Base-by-base conservation (phyloP, 2,113 vertebrate species). In the Ageneiosus marmoratus region DNA sequence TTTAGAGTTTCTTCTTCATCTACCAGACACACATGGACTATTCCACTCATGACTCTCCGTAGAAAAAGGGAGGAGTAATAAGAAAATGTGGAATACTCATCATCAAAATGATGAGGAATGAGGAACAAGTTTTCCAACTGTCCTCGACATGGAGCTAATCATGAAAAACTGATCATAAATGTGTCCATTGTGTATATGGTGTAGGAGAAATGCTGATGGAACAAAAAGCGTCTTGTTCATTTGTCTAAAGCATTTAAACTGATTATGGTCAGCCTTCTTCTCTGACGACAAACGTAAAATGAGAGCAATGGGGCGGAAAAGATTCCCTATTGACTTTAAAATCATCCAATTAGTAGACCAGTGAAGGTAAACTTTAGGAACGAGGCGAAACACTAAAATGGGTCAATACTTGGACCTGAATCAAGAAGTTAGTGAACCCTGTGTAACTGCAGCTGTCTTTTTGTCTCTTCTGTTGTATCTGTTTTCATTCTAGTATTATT, bases 381-480 rank as follows among this genome's bases (percentile, higher is more conserved):
- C 13, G 62, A 69, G 78, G 62, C 34, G 37, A 10, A 62, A 74
- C 27, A 62, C n/a, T 62, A 41, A 56, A 81, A 72, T 8, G 51
- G 67, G 80, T 82, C 80, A 82, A 74, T 82, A 82, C 2, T 74
- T 82, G 56, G 69, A 82, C 58, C 20, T 9, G 34, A 62, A 41
- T 74, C 37, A 44, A 48, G 41, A 74, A 48, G 67, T 74, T 72
- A 74, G 55, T 74, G 69, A 62, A 18, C 67, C 37, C 44, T 55
- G 50, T 22, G 34, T 22, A 46, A 74, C 69, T 34, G 29, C 41
- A 44, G 41, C 51, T 46, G 15, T 50, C 27, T 29, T 56, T 20
- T 44, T 22, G 34, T 81, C 65, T 44, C 24, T 32, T 24, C 18
- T 34, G 24, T 24, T 58, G 16, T 12, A 81, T 81, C 37, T 32